A percentile compares a stretch with the other conserved stretches of the same genome.
Evolutionary conservation across 2,797 vertebrate genomes (phyloP).

Genomic region (Labeo calbasu): DNA sequence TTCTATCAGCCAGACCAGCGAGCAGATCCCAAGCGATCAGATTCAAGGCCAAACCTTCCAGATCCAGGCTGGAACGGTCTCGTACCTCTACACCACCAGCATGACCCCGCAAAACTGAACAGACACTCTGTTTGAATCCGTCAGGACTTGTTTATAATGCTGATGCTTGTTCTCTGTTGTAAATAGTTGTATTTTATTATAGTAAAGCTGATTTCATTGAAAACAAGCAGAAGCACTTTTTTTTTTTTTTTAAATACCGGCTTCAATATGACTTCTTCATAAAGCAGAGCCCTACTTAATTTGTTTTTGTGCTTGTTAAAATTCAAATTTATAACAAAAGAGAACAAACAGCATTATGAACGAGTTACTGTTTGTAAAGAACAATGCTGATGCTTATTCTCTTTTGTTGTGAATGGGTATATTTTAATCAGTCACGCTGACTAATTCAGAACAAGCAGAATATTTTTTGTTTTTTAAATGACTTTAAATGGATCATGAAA

Average conservation of each 20-base stretch:
- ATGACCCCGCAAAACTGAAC: constrained; percentile 69
- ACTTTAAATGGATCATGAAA: too few species aligned
- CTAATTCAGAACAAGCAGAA: too few species aligned
- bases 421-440: neutral
- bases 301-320: neutral
- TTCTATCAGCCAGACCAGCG: constrained; percentile 78
- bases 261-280: neutral
- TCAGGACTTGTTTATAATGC: neutral
- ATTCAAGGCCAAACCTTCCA: constrained; percentile 82
- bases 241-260: neutral
- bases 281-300: neutral
- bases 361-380: neutral
- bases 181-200: neutral
- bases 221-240: neutral
- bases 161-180: neutral
- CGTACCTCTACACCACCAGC: constrained; percentile 77
- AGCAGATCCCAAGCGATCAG: constrained; percentile 76
- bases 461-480: too few species aligned
- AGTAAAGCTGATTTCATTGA: neutral
- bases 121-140: neutral
- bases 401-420: neutral
- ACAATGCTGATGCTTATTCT: neutral
- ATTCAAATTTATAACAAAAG: neutral
- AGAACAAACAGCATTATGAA: too few species aligned
- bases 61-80: constrained; percentile 77